These are phyloP conservation scores for Ia io DNA, from an alignment of 2,113 vertebrate genomes.

Conservation along the genomic window DNA sequence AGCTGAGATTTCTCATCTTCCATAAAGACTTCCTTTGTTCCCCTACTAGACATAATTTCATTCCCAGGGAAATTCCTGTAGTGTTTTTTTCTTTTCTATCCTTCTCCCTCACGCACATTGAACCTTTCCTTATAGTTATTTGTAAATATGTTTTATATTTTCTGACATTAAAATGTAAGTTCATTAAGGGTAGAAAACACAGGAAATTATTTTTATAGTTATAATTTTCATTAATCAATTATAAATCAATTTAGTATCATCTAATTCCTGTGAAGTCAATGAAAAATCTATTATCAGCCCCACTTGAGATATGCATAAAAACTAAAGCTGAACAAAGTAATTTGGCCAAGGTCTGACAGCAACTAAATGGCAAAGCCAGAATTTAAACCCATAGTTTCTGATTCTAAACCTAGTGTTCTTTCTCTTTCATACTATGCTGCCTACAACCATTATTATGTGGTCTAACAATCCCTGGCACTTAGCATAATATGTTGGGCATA, in stretches of 20 bases:
- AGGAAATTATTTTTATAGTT: neutral
- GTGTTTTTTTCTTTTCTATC: neutral
- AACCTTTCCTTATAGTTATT: neutral
- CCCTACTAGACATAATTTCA: neutral
- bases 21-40: neutral
- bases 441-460: neutral
- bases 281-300: neutral
- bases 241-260: constrained; percentile 17
- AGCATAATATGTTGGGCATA: neutral
- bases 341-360: neutral
- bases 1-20: neutral
- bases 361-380: neutral
- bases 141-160: neutral
- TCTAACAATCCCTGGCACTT: neutral
- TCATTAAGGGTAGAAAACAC: neutral
- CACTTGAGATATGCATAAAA: neutral
- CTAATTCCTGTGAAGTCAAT: neutral
- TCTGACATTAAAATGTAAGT: neutral
- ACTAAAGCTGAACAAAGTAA: neutral
- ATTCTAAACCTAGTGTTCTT: neutral
- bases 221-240: neutral
- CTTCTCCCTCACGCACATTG: neutral
- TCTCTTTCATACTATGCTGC: neutral
- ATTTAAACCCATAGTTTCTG: neutral
- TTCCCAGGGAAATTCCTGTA: neutral